Base-by-base conservation (phyloP, 2,888 invertebrate species). In the Lingula anatina region DNA sequence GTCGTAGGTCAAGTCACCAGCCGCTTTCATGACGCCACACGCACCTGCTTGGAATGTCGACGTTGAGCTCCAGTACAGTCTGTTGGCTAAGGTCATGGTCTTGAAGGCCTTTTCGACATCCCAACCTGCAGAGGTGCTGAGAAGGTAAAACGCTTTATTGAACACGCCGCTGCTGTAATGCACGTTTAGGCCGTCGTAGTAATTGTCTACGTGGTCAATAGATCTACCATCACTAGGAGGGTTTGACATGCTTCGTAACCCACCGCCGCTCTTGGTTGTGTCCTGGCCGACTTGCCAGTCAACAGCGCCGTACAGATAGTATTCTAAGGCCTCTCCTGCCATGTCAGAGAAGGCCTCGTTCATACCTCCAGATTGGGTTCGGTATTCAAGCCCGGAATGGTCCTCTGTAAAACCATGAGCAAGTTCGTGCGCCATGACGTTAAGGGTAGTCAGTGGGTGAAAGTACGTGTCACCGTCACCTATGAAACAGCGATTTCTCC, bases 131-230 rank as follows among this genome's bases (percentile, higher is more conserved):
- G 56, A 46, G 5, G 52, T 49, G 1, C 57, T 55, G 15, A 65
- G 46, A 5, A 55, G 44, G 40, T 59, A 66, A 46, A 61, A 66
- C 1, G 50, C 56, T 7, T 54, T 41, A 25, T 62, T 59, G 45
- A 53, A 64, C 1, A 65, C 50, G 1, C 66, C 66, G 43, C 62
- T 64, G 26, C 57, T 49, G 18, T 42, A 53, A 51, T 66, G 65
- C 4, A 60, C 56, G 39, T 64, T 56, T 43, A 60, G 49, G 4
- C 43, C 53, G 5, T 47, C 42, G 7, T 12, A 42, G 31, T 53
- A 62, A 2, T 60, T 39, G 1, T 37, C 18, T 1, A 50, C 49
- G 36, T 59, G 44, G 2, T 45, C 50, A n/a, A 65, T 62, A 4
- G 65, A 65, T 1, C 20, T 28, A 0, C 62, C 60, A 41, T 65